phyloP scores from a whole-genome alignment of 2,888 invertebrate genomes.

The Eupithecia subfuscata region DNA sequence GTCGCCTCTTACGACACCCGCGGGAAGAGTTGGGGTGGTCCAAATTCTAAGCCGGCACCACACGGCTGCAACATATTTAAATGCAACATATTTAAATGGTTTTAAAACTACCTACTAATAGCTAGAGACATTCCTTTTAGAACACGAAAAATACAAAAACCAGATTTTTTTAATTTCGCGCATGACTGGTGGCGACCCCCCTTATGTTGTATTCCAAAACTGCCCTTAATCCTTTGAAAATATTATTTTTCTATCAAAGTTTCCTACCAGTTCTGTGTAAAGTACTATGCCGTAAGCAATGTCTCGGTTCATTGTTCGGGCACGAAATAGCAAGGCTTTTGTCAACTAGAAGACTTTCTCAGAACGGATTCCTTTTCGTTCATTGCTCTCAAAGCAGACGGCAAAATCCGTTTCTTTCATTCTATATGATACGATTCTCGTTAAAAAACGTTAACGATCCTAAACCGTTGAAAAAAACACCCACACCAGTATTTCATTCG shows the following conservation, averaged over 20 bases:
- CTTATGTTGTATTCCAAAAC: neutral
- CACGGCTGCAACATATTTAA: no score
- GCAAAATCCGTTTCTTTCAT: neutral
- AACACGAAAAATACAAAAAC: no score
- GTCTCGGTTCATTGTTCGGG: neutral
- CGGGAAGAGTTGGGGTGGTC: no score
- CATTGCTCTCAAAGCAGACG: neutral
- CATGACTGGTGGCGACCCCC: no score
- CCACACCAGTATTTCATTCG: neutral
- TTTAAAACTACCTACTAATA: no score
- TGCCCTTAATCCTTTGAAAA: conserved; percentile 1
- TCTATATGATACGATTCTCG: neutral
- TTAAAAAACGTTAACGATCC: neutral
- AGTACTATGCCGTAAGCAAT: neutral
- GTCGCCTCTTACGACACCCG: no score
- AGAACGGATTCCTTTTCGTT: neutral
- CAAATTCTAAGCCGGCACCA: no score
- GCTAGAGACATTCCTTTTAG: no score
- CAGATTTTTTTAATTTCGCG: no score
- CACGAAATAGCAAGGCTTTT: neutral
- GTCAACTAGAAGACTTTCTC: neutral
- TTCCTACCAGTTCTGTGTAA: neutral
- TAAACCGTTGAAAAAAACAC: neutral
- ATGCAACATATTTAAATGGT: no score
- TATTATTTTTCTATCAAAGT: neutral